Conservation (phyloP, 2,797 vertebrate genomes). For the Helarctos malayanus region DNA sequence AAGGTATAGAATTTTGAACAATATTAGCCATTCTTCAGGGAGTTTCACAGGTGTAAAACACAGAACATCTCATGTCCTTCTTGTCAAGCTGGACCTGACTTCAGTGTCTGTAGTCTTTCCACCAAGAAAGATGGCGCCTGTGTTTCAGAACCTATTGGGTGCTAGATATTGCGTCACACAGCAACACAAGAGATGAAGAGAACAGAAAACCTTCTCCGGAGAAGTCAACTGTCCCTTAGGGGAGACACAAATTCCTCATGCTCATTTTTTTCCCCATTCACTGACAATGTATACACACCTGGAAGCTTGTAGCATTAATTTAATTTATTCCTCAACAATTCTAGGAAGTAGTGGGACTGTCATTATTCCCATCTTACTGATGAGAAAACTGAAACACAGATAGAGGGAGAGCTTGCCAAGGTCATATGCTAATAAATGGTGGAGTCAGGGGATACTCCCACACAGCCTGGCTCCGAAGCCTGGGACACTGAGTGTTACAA, state of each 20-base stretch:
- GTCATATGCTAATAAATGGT: neutral
- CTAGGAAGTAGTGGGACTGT: neutral
- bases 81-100: neutral
- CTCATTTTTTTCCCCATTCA: neutral
- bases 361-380: neutral
- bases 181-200: neutral
- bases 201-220: neutral
- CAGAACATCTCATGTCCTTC: neutral
- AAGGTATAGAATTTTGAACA: neutral
- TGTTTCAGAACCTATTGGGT: neutral
- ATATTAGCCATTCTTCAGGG: neutral
- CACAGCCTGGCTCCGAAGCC: neutral
- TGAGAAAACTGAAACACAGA: neutral
- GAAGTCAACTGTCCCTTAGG: neutral
- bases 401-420: neutral
- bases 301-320: neutral
- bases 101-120: neutral
- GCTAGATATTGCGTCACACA: neutral
- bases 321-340: neutral
- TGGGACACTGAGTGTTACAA: neutral
- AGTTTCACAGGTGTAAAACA: neutral
- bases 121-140: neutral
- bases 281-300: neutral
- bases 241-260: neutral
- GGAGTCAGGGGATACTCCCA: neutral